These are phyloP conservation scores for Lordiphosa stackelbergi DNA, from an alignment of 1,140 invertebrate genomes.

Conservation along the genomic window DNA sequence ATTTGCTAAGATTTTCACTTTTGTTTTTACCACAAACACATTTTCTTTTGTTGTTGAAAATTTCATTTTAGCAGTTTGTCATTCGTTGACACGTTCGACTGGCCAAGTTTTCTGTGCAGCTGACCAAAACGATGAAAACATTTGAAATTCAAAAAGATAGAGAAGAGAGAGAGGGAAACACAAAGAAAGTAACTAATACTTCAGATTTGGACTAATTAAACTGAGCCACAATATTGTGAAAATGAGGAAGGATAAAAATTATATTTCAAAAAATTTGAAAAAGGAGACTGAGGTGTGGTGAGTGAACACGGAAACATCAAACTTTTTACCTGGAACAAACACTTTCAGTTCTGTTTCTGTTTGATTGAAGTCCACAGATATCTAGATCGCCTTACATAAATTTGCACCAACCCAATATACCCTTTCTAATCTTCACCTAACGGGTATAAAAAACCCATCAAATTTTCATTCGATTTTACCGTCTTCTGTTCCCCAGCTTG, in stretches of 20 bases:
- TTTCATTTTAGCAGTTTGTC: constrained; percentile 20
- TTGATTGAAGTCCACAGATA: no score
- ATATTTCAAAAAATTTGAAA: background rate
- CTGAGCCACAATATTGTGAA: no score
- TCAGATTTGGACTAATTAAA: constrained; percentile 13
- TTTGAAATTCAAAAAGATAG: background rate
- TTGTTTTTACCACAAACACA: constrained; percentile 25
- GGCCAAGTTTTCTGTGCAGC: constrained; percentile 25
- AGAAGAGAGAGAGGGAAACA: background rate
- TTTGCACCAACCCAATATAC: no score
- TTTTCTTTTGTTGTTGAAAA: constrained; percentile 35
- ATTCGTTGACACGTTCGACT: constrained; percentile 25
- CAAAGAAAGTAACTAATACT: background rate
- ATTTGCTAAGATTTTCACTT: constrained; percentile 58
- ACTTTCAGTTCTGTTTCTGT: no score
- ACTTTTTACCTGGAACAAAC: no score
- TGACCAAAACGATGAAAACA: constrained; percentile 20
- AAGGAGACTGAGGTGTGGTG: no score
- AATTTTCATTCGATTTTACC: no score
- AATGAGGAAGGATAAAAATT: background rate
- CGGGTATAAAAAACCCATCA: no score
- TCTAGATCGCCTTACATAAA: no score
- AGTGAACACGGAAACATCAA: no score
- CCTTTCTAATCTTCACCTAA: no score
- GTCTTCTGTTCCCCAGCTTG: no score